phyloP scores from a whole-genome alignment of 2,888 invertebrate species.

The Antheraea assamensis region DNA sequence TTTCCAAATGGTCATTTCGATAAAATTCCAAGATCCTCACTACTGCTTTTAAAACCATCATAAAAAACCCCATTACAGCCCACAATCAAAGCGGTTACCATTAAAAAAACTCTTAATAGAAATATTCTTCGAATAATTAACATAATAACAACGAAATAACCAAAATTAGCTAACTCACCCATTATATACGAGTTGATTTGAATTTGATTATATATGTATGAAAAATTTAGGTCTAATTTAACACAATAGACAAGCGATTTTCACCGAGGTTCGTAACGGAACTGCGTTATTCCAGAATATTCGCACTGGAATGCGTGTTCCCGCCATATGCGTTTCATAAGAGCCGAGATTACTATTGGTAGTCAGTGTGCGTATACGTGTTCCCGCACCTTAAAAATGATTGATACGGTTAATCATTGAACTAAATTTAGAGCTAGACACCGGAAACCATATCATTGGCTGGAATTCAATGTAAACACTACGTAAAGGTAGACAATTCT shows the following conservation, averaged over 20 bases:
- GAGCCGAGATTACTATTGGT: constrained; percentile 56
- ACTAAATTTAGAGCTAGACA: background rate
- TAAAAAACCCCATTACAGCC: constrained; percentile 15
- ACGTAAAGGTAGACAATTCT: background rate
- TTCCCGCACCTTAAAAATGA: background rate
- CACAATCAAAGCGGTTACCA: constrained; percentile 29
- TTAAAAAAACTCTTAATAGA: constrained; percentile 31
- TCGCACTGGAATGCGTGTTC: constrained; percentile 59
- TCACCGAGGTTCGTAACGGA: constrained; percentile 49
- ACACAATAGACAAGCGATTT: constrained; percentile 31
- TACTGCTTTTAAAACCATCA: constrained; percentile 16
- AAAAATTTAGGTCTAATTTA: background rate
- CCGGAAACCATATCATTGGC: background rate
- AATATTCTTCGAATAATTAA: constrained; percentile 28
- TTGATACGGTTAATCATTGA: background rate
- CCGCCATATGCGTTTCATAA: constrained; percentile 73
- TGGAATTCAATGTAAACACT: background rate
- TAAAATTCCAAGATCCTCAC: constrained; percentile 30
- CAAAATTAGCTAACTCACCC: constrained; percentile 30
- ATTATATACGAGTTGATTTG: constrained; percentile 27
- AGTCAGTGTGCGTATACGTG: constrained; percentile 26
- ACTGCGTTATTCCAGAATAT: constrained; percentile 68
- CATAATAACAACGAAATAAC: constrained; percentile 25
- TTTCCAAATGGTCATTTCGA: constrained; percentile 13
- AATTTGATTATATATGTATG: background rate